Evolutionary conservation across 2,888 invertebrate species (phyloP).

Genomic region (Synanthedon myopaeformis): DNA sequence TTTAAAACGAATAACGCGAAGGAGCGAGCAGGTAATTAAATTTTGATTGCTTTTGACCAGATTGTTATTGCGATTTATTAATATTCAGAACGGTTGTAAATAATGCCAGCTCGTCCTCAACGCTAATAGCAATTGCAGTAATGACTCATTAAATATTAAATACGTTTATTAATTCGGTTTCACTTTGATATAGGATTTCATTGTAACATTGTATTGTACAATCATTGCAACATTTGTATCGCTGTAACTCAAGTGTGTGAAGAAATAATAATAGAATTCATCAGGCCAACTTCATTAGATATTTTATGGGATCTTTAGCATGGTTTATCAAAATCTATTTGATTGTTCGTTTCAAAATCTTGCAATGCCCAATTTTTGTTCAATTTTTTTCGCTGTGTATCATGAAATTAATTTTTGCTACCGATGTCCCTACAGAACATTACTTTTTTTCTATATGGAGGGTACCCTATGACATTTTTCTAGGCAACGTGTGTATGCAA

Average conservation of each 20-base stretch:
- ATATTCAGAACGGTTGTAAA: conserved; percentile 48
- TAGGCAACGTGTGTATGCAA: too few species aligned
- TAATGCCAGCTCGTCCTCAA: conserved; percentile 35
- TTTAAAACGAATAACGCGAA: conserved; percentile 28
- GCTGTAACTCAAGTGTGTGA: neutral
- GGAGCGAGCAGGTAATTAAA: conserved; percentile 52
- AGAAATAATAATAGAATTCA: neutral
- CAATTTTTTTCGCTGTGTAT: too few species aligned
- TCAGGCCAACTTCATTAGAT: neutral
- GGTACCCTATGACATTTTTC: too few species aligned
- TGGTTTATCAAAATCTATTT: too few species aligned
- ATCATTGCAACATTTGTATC: neutral
- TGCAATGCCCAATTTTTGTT: too few species aligned
- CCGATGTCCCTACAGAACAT: too few species aligned
- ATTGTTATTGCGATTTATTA: conserved; percentile 57
- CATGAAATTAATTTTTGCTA: too few species aligned
- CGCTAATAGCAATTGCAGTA: conserved; percentile 50
- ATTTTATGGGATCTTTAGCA: too few species aligned
- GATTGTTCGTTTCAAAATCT: too few species aligned
- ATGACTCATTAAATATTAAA: conserved; percentile 55
- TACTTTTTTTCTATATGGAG: too few species aligned
- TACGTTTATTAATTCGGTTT: conserved; percentile 27
- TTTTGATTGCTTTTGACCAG: conserved; percentile 53
- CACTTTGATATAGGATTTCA: neutral
- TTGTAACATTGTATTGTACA: neutral